Conservation (phyloP, 2,797 vertebrate species). For the Anniella stebbinsi region DNA sequence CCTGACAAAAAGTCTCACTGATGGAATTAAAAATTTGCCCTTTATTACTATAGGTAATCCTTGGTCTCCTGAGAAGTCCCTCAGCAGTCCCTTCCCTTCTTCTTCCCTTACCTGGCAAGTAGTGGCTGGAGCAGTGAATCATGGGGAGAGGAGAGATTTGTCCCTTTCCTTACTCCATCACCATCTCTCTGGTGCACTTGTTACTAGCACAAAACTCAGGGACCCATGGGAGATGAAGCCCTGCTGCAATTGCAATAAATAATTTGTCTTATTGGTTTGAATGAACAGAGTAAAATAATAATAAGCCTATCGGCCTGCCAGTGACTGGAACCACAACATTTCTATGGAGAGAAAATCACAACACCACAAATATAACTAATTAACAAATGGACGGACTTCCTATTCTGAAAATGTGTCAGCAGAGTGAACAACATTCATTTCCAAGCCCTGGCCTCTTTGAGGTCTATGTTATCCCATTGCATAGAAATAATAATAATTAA, state of each 20-base stretch:
- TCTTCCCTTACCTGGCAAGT: not conserved
- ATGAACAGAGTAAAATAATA: not conserved
- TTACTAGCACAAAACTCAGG: not conserved
- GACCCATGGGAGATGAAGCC: not conserved
- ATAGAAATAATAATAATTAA: conserved; percentile 20
- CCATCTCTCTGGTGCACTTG: not conserved
- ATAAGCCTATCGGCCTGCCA: not conserved
- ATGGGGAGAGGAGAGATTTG: not conserved
- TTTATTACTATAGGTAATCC: not conserved
- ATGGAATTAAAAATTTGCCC: not conserved
- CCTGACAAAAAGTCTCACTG: too few relatives aligned
- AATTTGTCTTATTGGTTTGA: not conserved
- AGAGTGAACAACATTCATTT: not conserved
- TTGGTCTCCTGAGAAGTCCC: not conserved
- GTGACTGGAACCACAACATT: not conserved
- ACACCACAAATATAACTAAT: not conserved
- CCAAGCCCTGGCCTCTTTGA: not conserved
- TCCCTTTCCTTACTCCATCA: not conserved
- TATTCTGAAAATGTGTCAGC: not conserved
- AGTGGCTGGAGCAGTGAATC: not conserved
- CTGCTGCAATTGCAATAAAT: not conserved
- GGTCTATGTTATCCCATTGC: not conserved
- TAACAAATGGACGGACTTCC: not conserved
- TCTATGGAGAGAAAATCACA: not conserved
- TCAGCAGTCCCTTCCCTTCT: not conserved